These are phyloP conservation scores for Hypothenemus hampei DNA, from an alignment of 1,140 invertebrate genomes.

Conservation along the genomic window DNA sequence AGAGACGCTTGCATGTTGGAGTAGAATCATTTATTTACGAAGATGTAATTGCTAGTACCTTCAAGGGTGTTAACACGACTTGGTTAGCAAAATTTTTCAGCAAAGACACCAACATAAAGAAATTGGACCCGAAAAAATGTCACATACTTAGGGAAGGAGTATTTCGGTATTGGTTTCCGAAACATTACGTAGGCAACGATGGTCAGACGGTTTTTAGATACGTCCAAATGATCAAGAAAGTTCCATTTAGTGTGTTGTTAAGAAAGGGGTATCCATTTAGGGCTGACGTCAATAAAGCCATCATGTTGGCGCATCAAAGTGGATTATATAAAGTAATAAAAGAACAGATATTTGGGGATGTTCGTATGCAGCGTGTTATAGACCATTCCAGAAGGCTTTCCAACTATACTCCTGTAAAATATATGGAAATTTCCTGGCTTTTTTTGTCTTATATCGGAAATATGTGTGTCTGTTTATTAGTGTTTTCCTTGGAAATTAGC, in stretches of 20 bases:
- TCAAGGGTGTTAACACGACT: background rate
- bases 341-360: background rate
- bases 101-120: background rate
- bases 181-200: background rate
- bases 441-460: background rate
- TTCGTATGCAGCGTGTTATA: background rate
- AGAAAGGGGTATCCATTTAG: background rate
- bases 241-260: background rate
- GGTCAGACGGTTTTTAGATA: background rate
- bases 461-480: background rate
- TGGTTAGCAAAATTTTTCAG: background rate
- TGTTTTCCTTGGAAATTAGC: background rate
- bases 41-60: background rate
- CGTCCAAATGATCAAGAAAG: background rate
- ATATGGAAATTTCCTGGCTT: background rate
- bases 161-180: constrained; percentile 1
- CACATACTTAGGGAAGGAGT: background rate
- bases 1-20: background rate
- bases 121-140: background rate
- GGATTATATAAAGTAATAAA: background rate
- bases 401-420: constrained; percentile 1
- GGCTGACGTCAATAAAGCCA: background rate
- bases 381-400: background rate
- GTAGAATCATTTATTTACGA: constrained; percentile 2
- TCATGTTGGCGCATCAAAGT: background rate